A percentile compares a stretch with the other conserved stretches of the same genome.
These are phyloP conservation scores for Stigmatopora nigra DNA, from an alignment of 2,113 vertebrate genomes.

Conservation along the genomic window DNA sequence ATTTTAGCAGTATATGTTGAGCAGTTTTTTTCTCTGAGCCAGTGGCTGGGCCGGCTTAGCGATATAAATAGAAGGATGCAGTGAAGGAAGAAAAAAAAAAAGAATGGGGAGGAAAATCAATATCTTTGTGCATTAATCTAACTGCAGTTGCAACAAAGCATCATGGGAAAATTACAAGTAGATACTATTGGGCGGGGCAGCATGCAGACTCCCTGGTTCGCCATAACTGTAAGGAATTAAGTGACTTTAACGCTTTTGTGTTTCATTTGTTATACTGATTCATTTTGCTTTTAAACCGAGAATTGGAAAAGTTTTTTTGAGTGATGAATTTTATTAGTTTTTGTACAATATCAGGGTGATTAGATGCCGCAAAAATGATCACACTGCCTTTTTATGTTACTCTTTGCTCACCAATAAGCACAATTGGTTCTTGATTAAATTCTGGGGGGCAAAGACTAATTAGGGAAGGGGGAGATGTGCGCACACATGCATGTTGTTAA, in stretches of 20 bases:
- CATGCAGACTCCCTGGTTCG: conserved; percentile 30
- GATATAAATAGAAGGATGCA: conserved; percentile 66
- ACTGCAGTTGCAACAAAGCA: conserved; percentile 74
- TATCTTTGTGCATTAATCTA: conserved; percentile 88
- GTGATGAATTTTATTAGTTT: too few species aligned
- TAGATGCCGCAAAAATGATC: conserved; percentile 32
- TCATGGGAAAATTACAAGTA: conserved; percentile 71
- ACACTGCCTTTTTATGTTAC: conserved; percentile 39
- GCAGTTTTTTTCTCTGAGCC: conserved; percentile 36
- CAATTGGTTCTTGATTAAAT: conserved; percentile 68
- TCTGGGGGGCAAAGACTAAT: conserved; percentile 52
- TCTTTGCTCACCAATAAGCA: conserved; percentile 65
- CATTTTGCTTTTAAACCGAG: neutral
- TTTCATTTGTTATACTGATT: neutral
- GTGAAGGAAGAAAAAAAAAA: conserved; percentile 60
- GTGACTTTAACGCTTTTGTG: neutral
- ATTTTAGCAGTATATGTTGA: conserved; percentile 15
- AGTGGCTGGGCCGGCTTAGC: conserved; percentile 48
- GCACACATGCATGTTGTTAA: conserved; percentile 8
- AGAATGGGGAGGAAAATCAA: conserved; percentile 77
- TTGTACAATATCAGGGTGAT: conserved; percentile 15
- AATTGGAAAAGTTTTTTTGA: too few species aligned
- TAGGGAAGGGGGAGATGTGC: conserved; percentile 28
- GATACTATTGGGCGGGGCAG: conserved; percentile 49
- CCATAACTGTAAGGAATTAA: neutral